These are phyloP conservation scores for Lottia gigantea DNA, from an alignment of 2,888 invertebrate species.

Conservation along the genomic window DNA sequence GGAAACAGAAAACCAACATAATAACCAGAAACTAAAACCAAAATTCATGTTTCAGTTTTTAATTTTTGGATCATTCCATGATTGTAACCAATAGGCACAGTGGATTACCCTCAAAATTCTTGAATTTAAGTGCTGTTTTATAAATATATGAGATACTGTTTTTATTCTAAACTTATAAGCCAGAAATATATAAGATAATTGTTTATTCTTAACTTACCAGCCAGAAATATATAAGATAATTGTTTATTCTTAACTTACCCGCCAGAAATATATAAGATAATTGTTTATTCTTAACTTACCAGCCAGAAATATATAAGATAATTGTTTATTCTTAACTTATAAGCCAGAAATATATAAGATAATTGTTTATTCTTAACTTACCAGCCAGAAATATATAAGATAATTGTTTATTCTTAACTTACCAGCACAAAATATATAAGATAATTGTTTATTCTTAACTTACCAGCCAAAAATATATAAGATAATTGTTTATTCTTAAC, in stretches of 20 bases:
- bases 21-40: no score
- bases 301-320: conserved; percentile 84
- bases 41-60: no score
- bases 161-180: conserved; percentile 72
- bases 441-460: conserved; percentile 73
- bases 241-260: conserved; percentile 73
- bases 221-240: conserved; percentile 82
- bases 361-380: conserved; percentile 73
- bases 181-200: conserved; percentile 81
- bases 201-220: conserved; percentile 75
- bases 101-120: no score
- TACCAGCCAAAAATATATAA: conserved; percentile 83
- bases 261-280: conserved; percentile 85
- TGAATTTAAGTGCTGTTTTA: no score
- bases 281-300: no score
- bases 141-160: no score
- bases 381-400: conserved; percentile 84
- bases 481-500: conserved; percentile 73
- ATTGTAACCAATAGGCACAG: no score
- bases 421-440: conserved; percentile 82
- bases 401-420: conserved; percentile 74
- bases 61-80: no score
- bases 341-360: conserved; percentile 83
- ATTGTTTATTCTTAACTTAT: conserved; percentile 72
- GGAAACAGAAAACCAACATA: no score